These are phyloP conservation scores for Epiblema foenella DNA, from an alignment of 2,888 invertebrate genomes.

Conservation along the genomic window DNA sequence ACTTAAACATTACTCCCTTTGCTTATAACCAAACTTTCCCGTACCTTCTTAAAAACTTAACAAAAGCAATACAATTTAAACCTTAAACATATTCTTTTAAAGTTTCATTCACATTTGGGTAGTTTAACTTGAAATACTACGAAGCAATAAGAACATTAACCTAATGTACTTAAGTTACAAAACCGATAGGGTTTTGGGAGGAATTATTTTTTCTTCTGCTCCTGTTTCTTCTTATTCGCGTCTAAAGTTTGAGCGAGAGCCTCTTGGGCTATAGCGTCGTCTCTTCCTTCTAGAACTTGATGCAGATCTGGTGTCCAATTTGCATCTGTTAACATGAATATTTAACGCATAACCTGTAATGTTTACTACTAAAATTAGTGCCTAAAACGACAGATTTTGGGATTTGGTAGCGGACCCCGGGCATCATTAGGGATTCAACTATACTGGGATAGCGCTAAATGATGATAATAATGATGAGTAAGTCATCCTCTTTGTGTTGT, in stretches of 20 bases:
- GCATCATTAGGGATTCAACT: too few relatives aligned
- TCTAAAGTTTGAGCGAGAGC: constrained; percentile 57
- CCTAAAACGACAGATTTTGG: too few relatives aligned
- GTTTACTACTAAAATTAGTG: too few relatives aligned
- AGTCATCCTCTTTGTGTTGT: too few relatives aligned
- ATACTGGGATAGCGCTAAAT: too few relatives aligned
- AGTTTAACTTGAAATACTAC: neutral
- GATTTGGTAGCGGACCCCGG: too few relatives aligned
- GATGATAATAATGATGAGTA: too few relatives aligned
- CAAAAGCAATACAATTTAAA: neutral
- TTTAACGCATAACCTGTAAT: neutral
- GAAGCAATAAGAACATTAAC: neutral
- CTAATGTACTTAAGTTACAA: neutral
- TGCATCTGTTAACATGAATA: constrained; percentile 56
- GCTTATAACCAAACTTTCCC: constrained; percentile 39
- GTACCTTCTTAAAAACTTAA: constrained; percentile 21
- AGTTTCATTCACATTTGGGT: neutral
- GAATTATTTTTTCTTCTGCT: constrained; percentile 52
- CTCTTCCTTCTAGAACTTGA: constrained; percentile 64
- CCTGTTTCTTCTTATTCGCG: constrained; percentile 65
- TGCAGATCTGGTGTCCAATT: constrained; percentile 61
- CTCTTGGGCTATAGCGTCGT: constrained; percentile 65
- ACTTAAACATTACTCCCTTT: constrained; percentile 43
- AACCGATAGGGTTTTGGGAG: neutral
- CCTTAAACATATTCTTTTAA: neutral